phyloP scores from a whole-genome alignment of 2,113 vertebrate genomes.

The Panurus biarmicus region DNA sequence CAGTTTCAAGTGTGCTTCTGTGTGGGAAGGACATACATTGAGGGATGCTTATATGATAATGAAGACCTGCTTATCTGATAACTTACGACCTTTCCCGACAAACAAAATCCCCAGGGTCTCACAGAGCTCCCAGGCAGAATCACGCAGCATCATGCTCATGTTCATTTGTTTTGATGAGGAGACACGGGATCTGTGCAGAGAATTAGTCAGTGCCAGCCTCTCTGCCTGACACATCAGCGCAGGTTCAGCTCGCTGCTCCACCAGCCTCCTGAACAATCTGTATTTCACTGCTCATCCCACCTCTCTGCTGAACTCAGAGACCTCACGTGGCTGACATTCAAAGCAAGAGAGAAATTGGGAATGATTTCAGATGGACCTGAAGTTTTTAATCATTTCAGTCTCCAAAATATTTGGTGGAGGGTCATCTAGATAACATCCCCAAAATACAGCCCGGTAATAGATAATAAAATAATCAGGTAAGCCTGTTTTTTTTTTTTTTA shows the following conservation, averaged over 20 bases:
- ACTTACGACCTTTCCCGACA: background rate
- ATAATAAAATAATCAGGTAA: background rate
- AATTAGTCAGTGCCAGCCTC: background rate
- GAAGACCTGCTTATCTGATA: background rate
- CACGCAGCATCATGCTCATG: rapidly evolving
- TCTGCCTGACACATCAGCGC: background rate
- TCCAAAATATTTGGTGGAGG: background rate
- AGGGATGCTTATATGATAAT: background rate
- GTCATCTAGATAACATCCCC: background rate
- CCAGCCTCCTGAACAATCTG: background rate
- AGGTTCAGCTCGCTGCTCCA: background rate
- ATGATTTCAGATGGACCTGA: background rate
- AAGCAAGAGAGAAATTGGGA: background rate
- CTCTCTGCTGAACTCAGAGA: background rate
- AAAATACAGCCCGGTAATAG: rapidly evolving
- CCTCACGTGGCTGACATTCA: background rate
- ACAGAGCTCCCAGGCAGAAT: background rate
- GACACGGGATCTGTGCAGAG: background rate
- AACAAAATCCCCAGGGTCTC: rapidly evolving
- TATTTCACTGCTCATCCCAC: rapidly evolving
- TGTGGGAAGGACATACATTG: background rate
- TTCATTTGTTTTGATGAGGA: background rate
- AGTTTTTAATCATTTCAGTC: background rate
- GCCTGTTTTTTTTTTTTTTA: background rate
- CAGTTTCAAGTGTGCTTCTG: background rate